Evolutionary conservation across 2,888 invertebrate genomes (phyloP).

Genomic region (Synanthedon myopaeformis): DNA sequence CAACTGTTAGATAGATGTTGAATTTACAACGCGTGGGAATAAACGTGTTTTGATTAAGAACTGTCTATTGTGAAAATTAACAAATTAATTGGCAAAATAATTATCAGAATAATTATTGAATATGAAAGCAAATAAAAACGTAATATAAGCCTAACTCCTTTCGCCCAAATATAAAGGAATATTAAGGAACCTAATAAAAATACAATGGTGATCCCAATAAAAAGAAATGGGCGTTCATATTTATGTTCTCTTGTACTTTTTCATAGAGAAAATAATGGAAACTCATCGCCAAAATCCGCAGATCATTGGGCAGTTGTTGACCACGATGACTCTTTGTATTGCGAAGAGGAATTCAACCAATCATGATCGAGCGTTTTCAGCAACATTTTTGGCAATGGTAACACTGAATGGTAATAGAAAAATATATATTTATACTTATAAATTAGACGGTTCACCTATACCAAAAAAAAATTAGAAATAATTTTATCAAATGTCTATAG

Average conservation of each 20-base stretch:
- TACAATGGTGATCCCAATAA: slow-evolving; percentile 15
- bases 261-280: not conserved
- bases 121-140: too few relatives aligned
- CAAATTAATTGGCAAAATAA: too few relatives aligned
- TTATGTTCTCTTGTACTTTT: not conserved
- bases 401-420: not conserved
- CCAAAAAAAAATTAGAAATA: too few relatives aligned
- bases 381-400: slow-evolving; percentile 17
- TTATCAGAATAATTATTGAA: too few relatives aligned
- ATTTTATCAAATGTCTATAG: too few relatives aligned
- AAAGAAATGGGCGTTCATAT: slow-evolving; percentile 5
- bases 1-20: not conserved
- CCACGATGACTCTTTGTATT: slow-evolving; percentile 6
- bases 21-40: not conserved
- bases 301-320: not conserved
- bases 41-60: not conserved
- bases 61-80: not conserved
- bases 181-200: not conserved
- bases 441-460: too few relatives aligned
- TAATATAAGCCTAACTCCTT: too few relatives aligned
- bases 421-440: too few relatives aligned
- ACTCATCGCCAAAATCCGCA: not conserved
- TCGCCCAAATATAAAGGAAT: too few relatives aligned
- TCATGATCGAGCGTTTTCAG: slow-evolving; percentile 18
- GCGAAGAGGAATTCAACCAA: slow-evolving; percentile 17